Base-by-base conservation (phyloP, 2,113 vertebrate genomes). In the Nymphicus hollandicus region DNA sequence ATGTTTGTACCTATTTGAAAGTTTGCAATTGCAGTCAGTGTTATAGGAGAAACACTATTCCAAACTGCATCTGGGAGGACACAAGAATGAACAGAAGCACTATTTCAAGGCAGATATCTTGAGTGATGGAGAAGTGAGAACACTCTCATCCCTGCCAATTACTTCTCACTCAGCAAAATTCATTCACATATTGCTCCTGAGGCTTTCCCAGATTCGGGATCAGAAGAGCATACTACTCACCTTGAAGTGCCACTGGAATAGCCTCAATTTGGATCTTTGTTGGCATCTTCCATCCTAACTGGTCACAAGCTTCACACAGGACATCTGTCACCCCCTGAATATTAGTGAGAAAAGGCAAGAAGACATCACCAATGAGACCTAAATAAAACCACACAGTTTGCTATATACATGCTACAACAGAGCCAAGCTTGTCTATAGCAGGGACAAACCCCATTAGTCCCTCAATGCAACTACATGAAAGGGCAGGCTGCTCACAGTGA, bases 181-280 rank as follows among this genome's bases (percentile, higher is more conserved):
- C 3, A 41, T 27, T 77, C 31, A 33, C 15, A 6, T 0, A 55
- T 4, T 50, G 39, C 11, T 94, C 9, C 41, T 24, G 44, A 7
- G 19, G 29, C 35, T 88, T 17, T 10, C 44, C 16, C 28, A 19
- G 27, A 52, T 17, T n/a, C 0, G 0, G 18, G 24, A 65, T 28
- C 47, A 63, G 35, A 81, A 50, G 47, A 82, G 8, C 16, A 81
- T 14, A 23, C 25, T 60, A 66, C 97, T 91, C 69, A 99, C 99
- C 99, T 97, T 99, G 98, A 39, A 99, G 98, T 14, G 99, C 99
- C 60, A 99, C 93, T 19, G 99, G 99, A 96, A 99, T 97, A 10
- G 99, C 99, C 91, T 99, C 99, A 13, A 99, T 76, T 70, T 99
- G 99, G 72, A 99, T 99, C 97, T 99, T 99, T 4, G 99, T 99